These are phyloP conservation scores for Diachasmimorpha longicaudata DNA, from an alignment of 1,140 invertebrate species.

Conservation along the genomic window DNA sequence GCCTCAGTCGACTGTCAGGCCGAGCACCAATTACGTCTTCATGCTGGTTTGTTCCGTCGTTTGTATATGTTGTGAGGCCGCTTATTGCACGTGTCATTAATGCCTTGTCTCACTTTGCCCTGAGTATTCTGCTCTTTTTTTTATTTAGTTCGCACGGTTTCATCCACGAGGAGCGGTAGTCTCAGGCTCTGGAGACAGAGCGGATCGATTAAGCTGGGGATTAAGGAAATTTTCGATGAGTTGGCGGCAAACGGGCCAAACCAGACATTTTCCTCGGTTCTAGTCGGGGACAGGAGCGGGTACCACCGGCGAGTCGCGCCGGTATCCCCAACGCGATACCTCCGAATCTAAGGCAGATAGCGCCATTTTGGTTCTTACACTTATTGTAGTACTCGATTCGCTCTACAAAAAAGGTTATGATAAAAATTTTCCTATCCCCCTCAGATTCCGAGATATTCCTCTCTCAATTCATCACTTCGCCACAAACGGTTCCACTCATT, in stretches of 20 bases:
- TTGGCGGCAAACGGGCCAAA: conserved; percentile 8
- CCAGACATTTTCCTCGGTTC: background rate
- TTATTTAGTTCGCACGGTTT: background rate
- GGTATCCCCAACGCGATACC: no score
- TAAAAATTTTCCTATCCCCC: no score
- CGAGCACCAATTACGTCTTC: conserved; percentile 20
- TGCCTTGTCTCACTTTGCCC: background rate
- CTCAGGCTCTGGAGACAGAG: background rate
- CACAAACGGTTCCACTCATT: no score
- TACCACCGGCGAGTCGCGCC: no score
- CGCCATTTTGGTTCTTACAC: no score
- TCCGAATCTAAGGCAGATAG: no score
- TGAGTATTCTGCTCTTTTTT: background rate
- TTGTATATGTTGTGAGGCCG: background rate
- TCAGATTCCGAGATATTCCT: no score
- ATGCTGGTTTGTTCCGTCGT: background rate
- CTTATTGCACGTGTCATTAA: conserved; percentile 4
- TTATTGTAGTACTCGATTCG: no score
- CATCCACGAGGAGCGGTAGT: background rate
- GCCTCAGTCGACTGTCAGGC: conserved; percentile 7
- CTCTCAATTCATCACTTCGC: no score
- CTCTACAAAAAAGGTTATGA: no score
- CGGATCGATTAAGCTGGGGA: conserved; percentile 13
- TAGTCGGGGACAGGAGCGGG: no score
- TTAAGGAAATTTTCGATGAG: conserved; percentile 19